phyloP scores from a whole-genome alignment of 2,797 vertebrate species.

The Coregonus suidteri region DNA sequence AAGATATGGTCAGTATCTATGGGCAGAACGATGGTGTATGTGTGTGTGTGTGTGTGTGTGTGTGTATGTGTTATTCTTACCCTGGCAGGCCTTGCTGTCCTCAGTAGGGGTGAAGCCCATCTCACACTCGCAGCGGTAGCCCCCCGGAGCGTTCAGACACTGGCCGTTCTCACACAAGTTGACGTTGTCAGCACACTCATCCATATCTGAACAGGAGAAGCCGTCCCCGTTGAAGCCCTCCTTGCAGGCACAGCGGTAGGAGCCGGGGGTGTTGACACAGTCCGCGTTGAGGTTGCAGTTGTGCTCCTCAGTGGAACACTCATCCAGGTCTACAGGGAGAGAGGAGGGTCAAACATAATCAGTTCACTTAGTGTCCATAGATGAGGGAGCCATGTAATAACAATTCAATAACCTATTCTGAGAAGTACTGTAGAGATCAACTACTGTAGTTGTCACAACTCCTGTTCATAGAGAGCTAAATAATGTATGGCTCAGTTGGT shows the following conservation, averaged over 20 bases:
- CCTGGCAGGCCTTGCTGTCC: conserved; percentile 90
- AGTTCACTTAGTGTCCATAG: not conserved
- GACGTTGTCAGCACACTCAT: conserved; percentile 89
- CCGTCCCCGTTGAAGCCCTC: conserved; percentile 90
- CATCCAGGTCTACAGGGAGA: conserved; percentile 83
- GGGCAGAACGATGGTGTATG: not conserved
- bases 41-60: too few relatives aligned
- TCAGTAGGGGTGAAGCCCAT: conserved; percentile 93
- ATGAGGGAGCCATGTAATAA: not conserved
- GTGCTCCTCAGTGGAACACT: conserved; percentile 85
- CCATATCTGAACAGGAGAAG: conserved; percentile 90
- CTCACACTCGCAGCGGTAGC: conserved; percentile 93
- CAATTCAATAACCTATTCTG: not conserved
- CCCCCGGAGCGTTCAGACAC: conserved; percentile 90
- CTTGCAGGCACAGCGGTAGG: conserved; percentile 87
- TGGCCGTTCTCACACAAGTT: conserved; percentile 93
- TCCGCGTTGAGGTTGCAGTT: conserved; percentile 86
- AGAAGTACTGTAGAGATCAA: not conserved
- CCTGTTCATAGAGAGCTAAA: too few relatives aligned
- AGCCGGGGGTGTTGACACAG: conserved; percentile 88
- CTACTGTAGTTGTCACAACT: not conserved
- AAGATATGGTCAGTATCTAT: not conserved
- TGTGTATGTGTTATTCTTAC: conserved; percentile 59
- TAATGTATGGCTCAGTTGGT: too few relatives aligned
- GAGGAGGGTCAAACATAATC: not conserved